Evolutionary conservation across 2,113 vertebrate genomes (phyloP).

Genomic region (Gallinago undulata): DNA sequence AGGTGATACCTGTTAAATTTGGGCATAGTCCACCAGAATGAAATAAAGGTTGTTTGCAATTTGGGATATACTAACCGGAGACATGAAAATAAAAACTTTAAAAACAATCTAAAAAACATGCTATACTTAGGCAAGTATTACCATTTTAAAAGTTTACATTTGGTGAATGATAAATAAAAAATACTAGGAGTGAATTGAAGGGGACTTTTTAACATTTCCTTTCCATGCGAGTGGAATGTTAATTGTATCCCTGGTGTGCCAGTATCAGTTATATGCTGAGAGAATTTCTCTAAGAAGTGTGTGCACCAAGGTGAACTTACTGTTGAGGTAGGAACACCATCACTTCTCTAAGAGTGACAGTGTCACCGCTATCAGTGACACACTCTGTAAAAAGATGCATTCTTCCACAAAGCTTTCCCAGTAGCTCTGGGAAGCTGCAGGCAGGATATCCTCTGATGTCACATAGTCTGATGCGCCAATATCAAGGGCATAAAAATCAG

Average conservation of each 20-base stretch:
- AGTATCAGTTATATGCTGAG: neutral
- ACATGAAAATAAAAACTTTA: neutral
- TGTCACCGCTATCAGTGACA: accelerated
- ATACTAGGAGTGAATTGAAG: neutral
- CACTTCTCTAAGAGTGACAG: neutral
- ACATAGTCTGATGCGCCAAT: neutral
- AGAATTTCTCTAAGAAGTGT: neutral
- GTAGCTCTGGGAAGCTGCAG: neutral
- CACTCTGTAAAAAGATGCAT: neutral
- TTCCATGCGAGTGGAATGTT: neutral
- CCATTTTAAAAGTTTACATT: neutral
- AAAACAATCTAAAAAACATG: neutral
- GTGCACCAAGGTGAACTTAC: neutral
- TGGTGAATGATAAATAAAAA: neutral
- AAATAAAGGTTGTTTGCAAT: neutral
- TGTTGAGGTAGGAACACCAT: neutral
- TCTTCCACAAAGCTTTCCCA: neutral
- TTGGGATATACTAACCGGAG: neutral
- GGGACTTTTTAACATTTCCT: neutral
- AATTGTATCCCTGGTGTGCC: neutral
- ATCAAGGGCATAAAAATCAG: neutral
- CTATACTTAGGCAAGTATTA: neutral
- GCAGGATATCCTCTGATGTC: neutral
- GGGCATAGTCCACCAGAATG: neutral
- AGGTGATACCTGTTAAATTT: neutral